Conservation (phyloP, 1,140 invertebrate species). For the Bombus sibiricus region DNA sequence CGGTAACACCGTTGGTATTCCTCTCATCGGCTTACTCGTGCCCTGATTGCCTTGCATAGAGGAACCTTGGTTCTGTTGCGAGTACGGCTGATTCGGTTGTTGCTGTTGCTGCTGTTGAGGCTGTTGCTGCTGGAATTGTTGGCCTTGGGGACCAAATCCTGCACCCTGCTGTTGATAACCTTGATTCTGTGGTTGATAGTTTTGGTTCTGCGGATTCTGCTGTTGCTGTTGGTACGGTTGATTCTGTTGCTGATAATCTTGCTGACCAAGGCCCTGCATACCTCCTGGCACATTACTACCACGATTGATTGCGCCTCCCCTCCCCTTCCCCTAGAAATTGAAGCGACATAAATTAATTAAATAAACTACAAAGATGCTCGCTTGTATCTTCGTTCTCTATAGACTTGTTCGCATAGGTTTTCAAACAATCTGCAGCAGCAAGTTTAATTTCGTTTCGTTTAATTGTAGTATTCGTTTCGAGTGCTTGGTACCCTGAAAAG, state of each 20-base stretch:
- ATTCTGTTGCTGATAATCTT: constrained; percentile 69
- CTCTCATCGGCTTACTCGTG: constrained; percentile 79
- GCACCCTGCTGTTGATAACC: constrained; percentile 72
- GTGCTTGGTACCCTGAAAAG: not conserved
- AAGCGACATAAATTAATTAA: constrained; percentile 35
- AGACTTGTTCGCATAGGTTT: not conserved
- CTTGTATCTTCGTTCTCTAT: not conserved
- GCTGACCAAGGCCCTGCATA: constrained; percentile 79
- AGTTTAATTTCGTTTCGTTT: not conserved
- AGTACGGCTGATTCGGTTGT: constrained; percentile 58
- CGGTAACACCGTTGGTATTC: constrained; percentile 85
- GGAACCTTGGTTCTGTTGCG: constrained; percentile 73
- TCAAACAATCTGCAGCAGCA: not conserved
- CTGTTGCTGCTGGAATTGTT: constrained; percentile 78
- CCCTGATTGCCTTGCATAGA: constrained; percentile 65
- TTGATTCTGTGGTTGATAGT: constrained; percentile 69
- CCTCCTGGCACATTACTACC: constrained; percentile 84
- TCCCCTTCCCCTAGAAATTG: constrained; percentile 84
- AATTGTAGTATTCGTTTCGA: not conserved
- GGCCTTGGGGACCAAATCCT: constrained; percentile 53
- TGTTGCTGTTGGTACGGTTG: constrained; percentile 76
- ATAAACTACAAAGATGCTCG: not conserved
- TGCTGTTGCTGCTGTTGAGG: constrained; percentile 78
- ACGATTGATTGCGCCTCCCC: constrained; percentile 82
- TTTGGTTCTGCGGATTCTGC: constrained; percentile 74